Evolutionary conservation across 2,113 vertebrate genomes (phyloP).

Genomic region (Xiphophorus couchianus): DNA sequence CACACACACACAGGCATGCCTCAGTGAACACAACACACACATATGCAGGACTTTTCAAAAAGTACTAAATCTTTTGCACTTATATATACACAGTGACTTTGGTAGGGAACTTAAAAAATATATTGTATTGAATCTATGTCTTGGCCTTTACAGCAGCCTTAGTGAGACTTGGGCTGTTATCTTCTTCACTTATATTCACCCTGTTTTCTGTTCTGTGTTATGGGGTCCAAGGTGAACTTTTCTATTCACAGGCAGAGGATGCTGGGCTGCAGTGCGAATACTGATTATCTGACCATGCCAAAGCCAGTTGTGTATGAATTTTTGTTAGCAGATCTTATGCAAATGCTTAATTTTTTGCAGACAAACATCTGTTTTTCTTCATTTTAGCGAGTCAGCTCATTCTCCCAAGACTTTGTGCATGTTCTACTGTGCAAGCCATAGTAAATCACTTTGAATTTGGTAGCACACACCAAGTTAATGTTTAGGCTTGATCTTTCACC

Average conservation of each 20-base stretch:
- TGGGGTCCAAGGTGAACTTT: conserved; percentile 67
- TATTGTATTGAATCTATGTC: conserved; percentile 1
- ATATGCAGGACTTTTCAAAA: conserved; percentile 29
- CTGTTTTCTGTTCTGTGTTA: conserved; percentile 44
- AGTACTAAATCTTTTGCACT: conserved; percentile 17
- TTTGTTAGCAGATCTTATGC: conserved; percentile 15
- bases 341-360: conserved; percentile 39
- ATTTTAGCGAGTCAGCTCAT: conserved; percentile 57
- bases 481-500: neutral
- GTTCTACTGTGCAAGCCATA: conserved; percentile 28
- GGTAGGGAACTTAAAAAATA: conserved; percentile 9
- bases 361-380: conserved; percentile 53
- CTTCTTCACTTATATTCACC: conserved; percentile 25
- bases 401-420: conserved; percentile 44
- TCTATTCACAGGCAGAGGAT: conserved; percentile 40
- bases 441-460: conserved; percentile 52
- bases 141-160: conserved; percentile 9
- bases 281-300: conserved; percentile 55
- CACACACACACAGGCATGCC: conserved; percentile 38
- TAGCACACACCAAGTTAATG: conserved; percentile 43
- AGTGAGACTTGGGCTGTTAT: conserved; percentile 15
- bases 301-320: conserved; percentile 17
- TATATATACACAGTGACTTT: conserved; percentile 9
- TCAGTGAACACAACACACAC: conserved; percentile 48
- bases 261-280: conserved; percentile 50